These are phyloP conservation scores for Cephalopachus bancanus DNA, from an alignment of 2,797 vertebrate genomes.

Conservation along the genomic window DNA sequence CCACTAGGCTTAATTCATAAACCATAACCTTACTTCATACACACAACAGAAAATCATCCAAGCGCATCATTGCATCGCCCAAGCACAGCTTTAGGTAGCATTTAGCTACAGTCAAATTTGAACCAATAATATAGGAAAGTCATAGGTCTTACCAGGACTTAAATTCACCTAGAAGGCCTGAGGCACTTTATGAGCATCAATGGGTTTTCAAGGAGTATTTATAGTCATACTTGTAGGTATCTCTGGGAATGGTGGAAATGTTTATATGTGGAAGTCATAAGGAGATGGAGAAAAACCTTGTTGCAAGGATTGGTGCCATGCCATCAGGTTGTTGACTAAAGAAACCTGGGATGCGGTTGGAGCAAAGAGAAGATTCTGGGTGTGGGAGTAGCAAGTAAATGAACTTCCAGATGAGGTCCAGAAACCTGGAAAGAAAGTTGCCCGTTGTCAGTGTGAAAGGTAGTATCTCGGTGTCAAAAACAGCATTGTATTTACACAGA, in stretches of 20 bases:
- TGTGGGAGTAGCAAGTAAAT: background rate
- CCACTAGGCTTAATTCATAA: background rate
- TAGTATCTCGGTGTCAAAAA: slow-evolving; percentile 20
- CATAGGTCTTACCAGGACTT: background rate
- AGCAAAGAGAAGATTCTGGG: background rate
- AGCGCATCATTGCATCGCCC: background rate
- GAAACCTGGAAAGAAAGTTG: background rate
- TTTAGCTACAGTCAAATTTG: slow-evolving; percentile 8
- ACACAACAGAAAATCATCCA: background rate
- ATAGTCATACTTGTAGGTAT: background rate
- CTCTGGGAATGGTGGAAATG: background rate
- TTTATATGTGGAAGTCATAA: background rate
- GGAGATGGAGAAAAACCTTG: background rate
- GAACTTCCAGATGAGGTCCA: background rate
- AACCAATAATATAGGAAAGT: background rate
- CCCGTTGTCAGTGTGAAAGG: background rate
- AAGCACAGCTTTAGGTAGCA: background rate
- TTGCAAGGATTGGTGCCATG: background rate
- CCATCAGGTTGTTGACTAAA: background rate
- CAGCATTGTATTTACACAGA: slow-evolving; percentile 7
- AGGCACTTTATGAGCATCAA: background rate
- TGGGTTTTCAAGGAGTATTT: slow-evolving; percentile 17
- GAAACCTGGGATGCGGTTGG: background rate
- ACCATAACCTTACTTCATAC: background rate
- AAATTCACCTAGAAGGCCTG: background rate